Base-by-base conservation (phyloP, 2,113 vertebrate genomes). In the Falco punctatus region DNA sequence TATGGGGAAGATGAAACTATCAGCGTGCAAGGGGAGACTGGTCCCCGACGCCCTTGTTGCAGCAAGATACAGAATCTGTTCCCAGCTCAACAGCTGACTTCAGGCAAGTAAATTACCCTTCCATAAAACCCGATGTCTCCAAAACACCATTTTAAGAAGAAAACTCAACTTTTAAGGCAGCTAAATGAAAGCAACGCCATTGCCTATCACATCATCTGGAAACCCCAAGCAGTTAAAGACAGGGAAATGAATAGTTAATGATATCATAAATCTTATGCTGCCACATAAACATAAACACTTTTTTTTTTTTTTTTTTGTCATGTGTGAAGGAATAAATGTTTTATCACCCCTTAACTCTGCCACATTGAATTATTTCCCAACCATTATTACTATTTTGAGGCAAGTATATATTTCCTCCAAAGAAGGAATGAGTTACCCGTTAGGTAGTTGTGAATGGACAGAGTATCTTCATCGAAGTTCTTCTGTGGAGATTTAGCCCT, bases 241-340 rank as follows among this genome's bases (percentile, higher is more conserved):
- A 78, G n/a, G 82, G 49, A 69, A 90, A 94, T 94, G 74, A 95
- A 95, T 82, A 95, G 64, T 94, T 95, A 94, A 95, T 74, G 92
- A 52, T 14, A 32, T 9, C 86, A 90, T 94, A 91, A 94, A 94
- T 96, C 94, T 78, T 81, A 66, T 0, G 2, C 46, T 69, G 94
- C 89, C 70, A 87, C 33, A 19, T 92, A 85, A 95, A 96, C 84
- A 90, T 46, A 94, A 87, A 94, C 91, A 83, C 64, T 85, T 79
- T 66, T 46, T 78, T 35, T 35, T 46, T 78, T 35, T 35, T 35
- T 38, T 86, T 81, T 92, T 88, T 95, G 92, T 78, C 86, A 26
- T 55, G 64, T 59, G 51, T 33, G 40, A 78, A 78, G 21, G 61
- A 88, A 88, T 70, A n/a, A 83, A 96, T 51, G 87, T 88, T 90